These are phyloP conservation scores for Vespertilio murinus DNA, from an alignment of 2,797 vertebrate species.

Conservation along the genomic window DNA sequence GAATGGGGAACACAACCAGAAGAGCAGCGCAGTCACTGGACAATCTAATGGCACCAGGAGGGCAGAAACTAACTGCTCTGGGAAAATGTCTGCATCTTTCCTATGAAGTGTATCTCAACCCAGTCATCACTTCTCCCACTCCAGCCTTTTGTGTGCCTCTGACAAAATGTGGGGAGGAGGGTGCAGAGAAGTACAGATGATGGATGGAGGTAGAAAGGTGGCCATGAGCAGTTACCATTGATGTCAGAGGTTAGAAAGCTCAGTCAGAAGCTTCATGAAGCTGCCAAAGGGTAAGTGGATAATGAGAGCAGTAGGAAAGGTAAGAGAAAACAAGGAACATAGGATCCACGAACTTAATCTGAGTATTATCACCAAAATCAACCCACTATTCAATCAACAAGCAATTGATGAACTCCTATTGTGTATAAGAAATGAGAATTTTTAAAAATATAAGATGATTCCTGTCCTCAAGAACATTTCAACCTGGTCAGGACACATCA, in stretches of 20 bases:
- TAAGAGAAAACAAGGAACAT: background rate
- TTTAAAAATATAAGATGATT: background rate
- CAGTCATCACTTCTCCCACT: background rate
- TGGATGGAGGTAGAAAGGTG: background rate
- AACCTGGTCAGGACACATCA: background rate
- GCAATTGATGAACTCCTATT: background rate
- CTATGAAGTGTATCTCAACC: background rate
- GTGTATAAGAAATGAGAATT: background rate
- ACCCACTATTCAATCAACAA: background rate
- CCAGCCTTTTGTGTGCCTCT: background rate
- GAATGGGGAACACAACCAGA: background rate
- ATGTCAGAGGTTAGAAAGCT: background rate
- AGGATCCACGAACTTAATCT: background rate
- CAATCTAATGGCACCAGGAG: background rate
- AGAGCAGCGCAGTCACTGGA: background rate
- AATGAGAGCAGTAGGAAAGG: background rate
- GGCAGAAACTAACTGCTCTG: background rate
- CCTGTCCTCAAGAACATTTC: background rate
- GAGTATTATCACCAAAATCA: background rate
- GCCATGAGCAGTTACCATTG: background rate
- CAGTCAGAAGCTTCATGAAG: background rate
- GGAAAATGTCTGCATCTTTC: background rate
- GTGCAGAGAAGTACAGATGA: background rate
- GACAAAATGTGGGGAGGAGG: background rate
- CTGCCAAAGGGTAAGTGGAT: background rate